Base-by-base conservation (phyloP, 2,113 vertebrate species). In the Dipodomys stephensi region DNA sequence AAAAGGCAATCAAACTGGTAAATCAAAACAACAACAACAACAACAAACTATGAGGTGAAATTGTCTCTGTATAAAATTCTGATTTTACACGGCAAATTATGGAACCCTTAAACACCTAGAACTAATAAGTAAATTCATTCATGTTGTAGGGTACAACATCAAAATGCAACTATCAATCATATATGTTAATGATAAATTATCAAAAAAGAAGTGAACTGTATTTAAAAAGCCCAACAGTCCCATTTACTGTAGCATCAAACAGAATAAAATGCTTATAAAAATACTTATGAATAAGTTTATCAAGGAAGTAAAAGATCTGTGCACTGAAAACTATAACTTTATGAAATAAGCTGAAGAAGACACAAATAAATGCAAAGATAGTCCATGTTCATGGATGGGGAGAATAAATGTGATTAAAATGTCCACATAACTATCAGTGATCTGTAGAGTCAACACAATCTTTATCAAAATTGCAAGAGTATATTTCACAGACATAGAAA, bases 321-420 rank as follows among this genome's bases (percentile, higher is more conserved):
- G 8, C n/a, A 57, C 25, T 53, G n/a, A 79, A 79, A 79, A 22
- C 10, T 28, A 60, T 57, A 4, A 72, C 65, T 4, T 60, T 10
- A 23, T 44, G 8, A 69, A 69, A 79, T 12, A 67, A 69, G 35
- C 28, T 10, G 20, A 87, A 35, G 18, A 57, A 35, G 25, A 57
- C 18, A 60, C 1, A 53, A 32, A 19, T 64, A 64, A 64, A 64
- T 64, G 62, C 20, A 64, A 25, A 73, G 69, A 18, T 35, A 60
- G 4, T 8, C 60, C 19, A 39, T 65, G 11, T 30, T 87, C 28
- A 65, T n/a, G 35, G 53, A 76, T 46, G 62, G 27, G 27, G 64
- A 87, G 60, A 87, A 64, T 62, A 44, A 74, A 46, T 87, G 74
- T 62, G 28, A 30, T 87, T 64, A 74, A 64, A 76, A 76, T 87